These are phyloP conservation scores for Cataglyphis cursor DNA, from an alignment of 2,888 invertebrate genomes.

Conservation along the genomic window DNA sequence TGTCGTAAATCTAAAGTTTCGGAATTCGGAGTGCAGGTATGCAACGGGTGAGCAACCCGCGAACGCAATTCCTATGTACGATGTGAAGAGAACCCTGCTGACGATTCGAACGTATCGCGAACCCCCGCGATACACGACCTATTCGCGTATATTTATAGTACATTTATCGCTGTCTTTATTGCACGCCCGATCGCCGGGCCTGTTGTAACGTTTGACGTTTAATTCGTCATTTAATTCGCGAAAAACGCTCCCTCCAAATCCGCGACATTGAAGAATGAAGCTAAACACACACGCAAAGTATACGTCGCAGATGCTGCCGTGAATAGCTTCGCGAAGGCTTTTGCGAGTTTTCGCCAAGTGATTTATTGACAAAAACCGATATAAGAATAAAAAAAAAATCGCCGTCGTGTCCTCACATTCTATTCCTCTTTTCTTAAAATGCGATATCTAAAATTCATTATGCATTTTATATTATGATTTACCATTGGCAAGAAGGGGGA, in stretches of 20 bases:
- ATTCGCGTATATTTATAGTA: constrained; percentile 50
- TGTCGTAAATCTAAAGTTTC: constrained; percentile 25
- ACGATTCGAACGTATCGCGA: background rate
- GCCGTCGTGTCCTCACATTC: too few species aligned
- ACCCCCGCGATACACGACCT: constrained; percentile 6
- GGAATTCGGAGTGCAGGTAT: constrained; percentile 1
- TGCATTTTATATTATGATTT: background rate
- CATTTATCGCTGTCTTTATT: constrained; percentile 48
- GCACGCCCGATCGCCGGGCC: constrained; percentile 14
- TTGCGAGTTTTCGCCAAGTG: background rate
- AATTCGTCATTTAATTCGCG: constrained; percentile 37
- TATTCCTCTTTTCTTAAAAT: background rate
- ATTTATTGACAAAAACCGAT: background rate
- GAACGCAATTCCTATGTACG: background rate
- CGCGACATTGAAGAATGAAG: constrained; percentile 4
- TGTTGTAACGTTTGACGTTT: constrained; percentile 28
- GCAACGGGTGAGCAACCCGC: constrained; percentile 9
- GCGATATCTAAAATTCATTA: background rate
- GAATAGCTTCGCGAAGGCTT: background rate
- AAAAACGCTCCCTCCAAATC: constrained; percentile 8
- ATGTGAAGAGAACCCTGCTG: background rate
- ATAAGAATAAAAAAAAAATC: background rate
- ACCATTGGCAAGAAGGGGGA: too few species aligned
- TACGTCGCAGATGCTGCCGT: background rate
- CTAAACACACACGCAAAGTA: background rate